Base-by-base conservation (phyloP, 2,113 vertebrate species). In the Oryzias curvinotus region DNA sequence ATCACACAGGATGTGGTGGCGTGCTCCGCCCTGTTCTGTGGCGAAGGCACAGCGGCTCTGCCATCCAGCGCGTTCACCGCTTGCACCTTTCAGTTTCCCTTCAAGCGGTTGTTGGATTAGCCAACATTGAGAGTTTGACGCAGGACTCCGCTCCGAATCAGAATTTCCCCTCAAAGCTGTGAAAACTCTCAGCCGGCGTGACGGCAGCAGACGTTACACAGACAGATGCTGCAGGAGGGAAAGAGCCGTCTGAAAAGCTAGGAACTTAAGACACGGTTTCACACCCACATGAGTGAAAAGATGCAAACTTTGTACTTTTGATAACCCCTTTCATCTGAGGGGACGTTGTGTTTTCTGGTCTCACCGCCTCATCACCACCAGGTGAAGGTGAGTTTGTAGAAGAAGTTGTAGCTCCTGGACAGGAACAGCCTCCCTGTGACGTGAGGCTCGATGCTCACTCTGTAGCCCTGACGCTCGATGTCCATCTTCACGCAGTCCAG, bases 401-500 rank as follows among this genome's bases (percentile, higher is more conserved):
- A 95, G 84, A 73, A 94, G 63, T 91, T 64, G 0, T 88, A 84
- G 0, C 86, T 89, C 56, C 89, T 91, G 73, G 89, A 89, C 21
- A 92, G 76, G 73, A 94, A 93, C 16, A 84, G 90, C 65, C 90
- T 94, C 17, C 91, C 93, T 4, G 68, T 57, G 0, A 57, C 8
- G 0, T 91, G 89, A 0, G 78, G 80, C 47, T 81, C 63, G 21
- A 92, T 71, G 44, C 75, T 71, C 14, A 94, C 89, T 16, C 71
- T 82, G 71, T 96, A 98, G 19, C 95, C 96, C 77, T 88, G 91
- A n/a, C 70, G 87, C 65, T 91, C 88, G 0, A 98, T 83, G 76
- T 98, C 96, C 91, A 89, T 93, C 62, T 87, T 87, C 26, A 98
- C 89, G 50, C 95, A 97, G 80, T 95, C 91, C 79, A 97, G 82